A percentile compares a stretch with the other conserved stretches of the same genome.
These are phyloP conservation scores for Drosophila putrida DNA, from an alignment of 2,888 invertebrate genomes.

Conservation along the genomic window DNA sequence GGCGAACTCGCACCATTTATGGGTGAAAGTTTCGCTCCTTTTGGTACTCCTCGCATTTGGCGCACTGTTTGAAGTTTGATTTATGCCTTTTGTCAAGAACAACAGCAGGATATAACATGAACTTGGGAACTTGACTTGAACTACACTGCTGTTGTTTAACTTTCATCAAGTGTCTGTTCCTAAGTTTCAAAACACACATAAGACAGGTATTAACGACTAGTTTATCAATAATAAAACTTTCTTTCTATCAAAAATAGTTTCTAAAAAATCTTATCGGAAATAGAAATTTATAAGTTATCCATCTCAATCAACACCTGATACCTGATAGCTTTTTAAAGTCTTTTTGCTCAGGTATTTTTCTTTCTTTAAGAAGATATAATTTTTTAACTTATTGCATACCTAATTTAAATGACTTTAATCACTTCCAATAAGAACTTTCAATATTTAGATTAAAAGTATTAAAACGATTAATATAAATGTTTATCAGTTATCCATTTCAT, in stretches of 20 bases:
- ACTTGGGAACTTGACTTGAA: background rate
- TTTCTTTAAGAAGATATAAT: too few species aligned
- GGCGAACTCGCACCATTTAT: constrained; percentile 66
- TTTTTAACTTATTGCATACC: too few species aligned
- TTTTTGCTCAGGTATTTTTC: too few species aligned
- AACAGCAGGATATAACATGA: constrained; percentile 45
- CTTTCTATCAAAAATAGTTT: background rate
- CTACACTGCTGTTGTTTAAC: constrained; percentile 43
- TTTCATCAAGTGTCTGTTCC: constrained; percentile 26
- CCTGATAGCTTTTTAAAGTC: too few species aligned
- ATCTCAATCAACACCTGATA: background rate
- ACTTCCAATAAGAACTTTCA: too few species aligned
- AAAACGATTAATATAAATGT: too few species aligned
- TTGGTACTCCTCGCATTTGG: constrained; percentile 31
- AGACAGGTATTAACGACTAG: background rate
- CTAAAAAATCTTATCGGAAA: background rate
- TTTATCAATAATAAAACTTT: background rate
- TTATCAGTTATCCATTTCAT: too few species aligned
- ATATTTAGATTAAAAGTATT: too few species aligned
- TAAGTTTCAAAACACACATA: background rate
- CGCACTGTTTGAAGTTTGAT: constrained; percentile 74
- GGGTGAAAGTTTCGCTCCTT: constrained; percentile 67
- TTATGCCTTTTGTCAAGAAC: constrained; percentile 49
- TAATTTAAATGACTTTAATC: too few species aligned
- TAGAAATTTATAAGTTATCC: too few species aligned